Evolutionary conservation across 2,888 invertebrate genomes (phyloP), one percentile per base, ranked within the genome.

Genomic region (Desoria tigrina): DNA sequence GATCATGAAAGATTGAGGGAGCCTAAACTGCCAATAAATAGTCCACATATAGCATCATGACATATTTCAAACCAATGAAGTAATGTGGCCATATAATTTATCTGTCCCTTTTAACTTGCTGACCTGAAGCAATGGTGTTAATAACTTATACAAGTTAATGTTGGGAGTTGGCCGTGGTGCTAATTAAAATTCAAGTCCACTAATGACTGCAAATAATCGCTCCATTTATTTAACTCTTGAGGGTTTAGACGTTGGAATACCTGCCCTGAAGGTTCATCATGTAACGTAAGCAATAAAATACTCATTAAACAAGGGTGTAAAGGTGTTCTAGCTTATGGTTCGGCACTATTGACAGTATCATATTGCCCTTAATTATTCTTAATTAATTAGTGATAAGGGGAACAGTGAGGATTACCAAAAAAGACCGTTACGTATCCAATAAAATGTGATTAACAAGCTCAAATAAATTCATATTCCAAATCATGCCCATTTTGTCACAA

Each of bases 151-250:
- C 21, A 21, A 45, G 6, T 45, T 45, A 45, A 45, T 45, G 45
- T 45, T 45, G 51, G 51, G 51, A 51, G 51, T 51, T 51, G 51
- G 26, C 51, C 51, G 51, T 51, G 51, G 51, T 51, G 26, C 23
- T 51, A 51, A 51, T 51, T 51, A 51, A 51, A 7, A 51, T 23
- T 51, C 24, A 26, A 51, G 11, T 21, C n/a, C 16, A n/a, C n/a
- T 45, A 45, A 45, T 45, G 16, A 21, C n/a, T 4, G 16, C 21
- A 16, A 45, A 6, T 45, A 45, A 45, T 45, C 45, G n/a, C 45
- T 11, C 45, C 4, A 45, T 6, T 21, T 45, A 45, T 9, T 39
- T 11, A 16, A n/a, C n/a, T n/a, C n/a, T n/a, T n/a, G n/a, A n/a
- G n/a, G n/a, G n/a, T n/a, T n/a, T n/a, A n/a, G n/a, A n/a, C n/a